Conservation (phyloP, 2,113 vertebrate species). For the Dasyornis broadbenti region DNA sequence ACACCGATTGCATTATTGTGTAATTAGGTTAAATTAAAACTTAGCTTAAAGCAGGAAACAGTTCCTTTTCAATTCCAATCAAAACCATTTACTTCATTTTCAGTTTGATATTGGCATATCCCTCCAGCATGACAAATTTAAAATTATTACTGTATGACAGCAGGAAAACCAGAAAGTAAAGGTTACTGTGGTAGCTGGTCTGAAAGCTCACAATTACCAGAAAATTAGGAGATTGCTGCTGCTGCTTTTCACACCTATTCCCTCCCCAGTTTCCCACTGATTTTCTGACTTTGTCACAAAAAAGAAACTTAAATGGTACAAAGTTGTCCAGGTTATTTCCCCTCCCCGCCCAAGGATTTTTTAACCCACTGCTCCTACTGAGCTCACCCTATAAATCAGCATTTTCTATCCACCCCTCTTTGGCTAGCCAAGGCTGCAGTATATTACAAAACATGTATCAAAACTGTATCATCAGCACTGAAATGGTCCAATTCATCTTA, state of each 20-base stretch:
- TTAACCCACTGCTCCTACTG: background rate
- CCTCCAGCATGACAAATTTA: background rate
- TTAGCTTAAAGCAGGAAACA: slow-evolving; percentile 13
- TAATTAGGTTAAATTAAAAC: slow-evolving; percentile 16
- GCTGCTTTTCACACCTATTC: background rate
- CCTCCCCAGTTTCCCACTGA: background rate
- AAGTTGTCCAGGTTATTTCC: background rate
- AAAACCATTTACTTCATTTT: background rate
- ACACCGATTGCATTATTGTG: background rate
- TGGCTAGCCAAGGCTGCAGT: background rate
- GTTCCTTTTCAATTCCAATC: slow-evolving; percentile 1
- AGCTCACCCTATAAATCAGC: background rate
- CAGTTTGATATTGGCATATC: background rate
- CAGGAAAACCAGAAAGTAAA: background rate
- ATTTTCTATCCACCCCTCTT: background rate
- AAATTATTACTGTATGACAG: background rate
- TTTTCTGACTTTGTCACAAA: background rate
- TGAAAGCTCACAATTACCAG: background rate
- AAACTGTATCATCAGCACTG: background rate
- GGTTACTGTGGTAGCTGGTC: background rate
- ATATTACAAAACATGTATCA: background rate
- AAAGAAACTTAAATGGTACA: background rate
- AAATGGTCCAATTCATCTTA: background rate
- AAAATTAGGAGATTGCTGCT: background rate
- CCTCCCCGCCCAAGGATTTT: rapidly evolving